Evolutionary conservation across 2,113 vertebrate genomes (phyloP).

Genomic region (Vicugna pacos): DNA sequence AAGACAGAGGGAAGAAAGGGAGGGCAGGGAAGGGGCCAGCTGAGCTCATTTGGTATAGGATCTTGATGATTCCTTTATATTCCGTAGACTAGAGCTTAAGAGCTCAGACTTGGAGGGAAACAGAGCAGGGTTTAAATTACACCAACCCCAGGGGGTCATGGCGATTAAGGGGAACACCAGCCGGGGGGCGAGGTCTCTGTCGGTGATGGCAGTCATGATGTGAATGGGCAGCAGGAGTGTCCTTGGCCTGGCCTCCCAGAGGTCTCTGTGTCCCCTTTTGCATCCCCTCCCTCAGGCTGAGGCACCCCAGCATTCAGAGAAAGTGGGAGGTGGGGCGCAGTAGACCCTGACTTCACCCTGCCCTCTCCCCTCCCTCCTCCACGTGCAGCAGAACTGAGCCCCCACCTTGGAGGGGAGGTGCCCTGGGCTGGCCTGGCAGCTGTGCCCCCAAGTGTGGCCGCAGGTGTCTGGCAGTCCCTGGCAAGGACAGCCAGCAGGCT

Average conservation of each 20-base stretch:
- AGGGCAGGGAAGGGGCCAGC: not conserved
- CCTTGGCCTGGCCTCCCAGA: not conserved
- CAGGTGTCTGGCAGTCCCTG: not conserved
- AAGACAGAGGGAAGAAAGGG: not conserved
- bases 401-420: not conserved
- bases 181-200: not conserved
- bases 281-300: not conserved
- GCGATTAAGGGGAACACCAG: not conserved
- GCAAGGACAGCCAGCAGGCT: not conserved
- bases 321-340: not conserved
- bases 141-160: not conserved
- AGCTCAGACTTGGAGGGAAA: conserved; percentile 53
- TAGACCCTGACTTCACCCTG: not conserved
- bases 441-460: not conserved
- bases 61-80: conserved; percentile 28
- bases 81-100: conserved; percentile 29
- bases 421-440: not conserved
- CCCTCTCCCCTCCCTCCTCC: not conserved
- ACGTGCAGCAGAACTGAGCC: not conserved
- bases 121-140: conserved; percentile 39
- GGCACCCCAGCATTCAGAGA: not conserved
- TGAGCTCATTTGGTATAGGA: not conserved
- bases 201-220: not conserved
- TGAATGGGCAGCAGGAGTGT: not conserved
- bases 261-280: not conserved